Percentiles rank a stretch among this genome's conserved stretches.
Conservation (phyloP, 2,113 vertebrate genomes). For the Cryptomyrus ogoouensis region DNA sequence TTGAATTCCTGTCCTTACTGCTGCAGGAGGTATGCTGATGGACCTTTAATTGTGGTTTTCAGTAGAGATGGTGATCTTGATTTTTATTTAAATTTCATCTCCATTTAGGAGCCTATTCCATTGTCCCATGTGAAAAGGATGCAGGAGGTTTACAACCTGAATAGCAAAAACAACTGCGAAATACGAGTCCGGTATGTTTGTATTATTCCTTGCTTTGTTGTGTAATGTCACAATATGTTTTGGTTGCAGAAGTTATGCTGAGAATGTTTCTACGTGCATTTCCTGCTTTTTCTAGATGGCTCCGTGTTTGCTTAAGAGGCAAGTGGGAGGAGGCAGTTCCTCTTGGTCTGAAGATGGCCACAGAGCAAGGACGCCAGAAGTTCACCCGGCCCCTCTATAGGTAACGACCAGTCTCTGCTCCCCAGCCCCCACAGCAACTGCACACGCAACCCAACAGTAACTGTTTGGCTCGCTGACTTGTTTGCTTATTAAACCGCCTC, state of each 20-base stretch:
- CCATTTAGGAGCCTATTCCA: constrained; percentile 71
- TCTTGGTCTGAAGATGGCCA: constrained; percentile 86
- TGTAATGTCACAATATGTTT: not conserved
- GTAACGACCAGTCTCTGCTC: constrained; percentile 47
- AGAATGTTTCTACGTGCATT: not conserved
- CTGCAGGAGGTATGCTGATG: constrained; percentile 69
- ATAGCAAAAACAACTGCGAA: constrained; percentile 76
- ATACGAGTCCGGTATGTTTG: constrained; percentile 80
- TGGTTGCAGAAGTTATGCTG: not conserved
- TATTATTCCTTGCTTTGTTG: constrained; percentile 36
- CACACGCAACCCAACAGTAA: not conserved
- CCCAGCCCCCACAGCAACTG: not conserved
- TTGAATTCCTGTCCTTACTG: constrained; percentile 81
- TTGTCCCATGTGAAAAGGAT: constrained; percentile 78
- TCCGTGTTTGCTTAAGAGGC: constrained; percentile 82
- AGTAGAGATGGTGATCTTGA: not conserved
- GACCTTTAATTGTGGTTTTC: not conserved
- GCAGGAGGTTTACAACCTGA: constrained; percentile 85
- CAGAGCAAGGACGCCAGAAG: constrained; percentile 92
- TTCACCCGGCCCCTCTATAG: constrained; percentile 88
- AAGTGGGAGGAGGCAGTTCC: constrained; percentile 84
- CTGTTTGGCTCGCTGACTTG: not conserved
- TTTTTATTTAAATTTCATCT: not conserved
- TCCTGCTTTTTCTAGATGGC: constrained; percentile 66
- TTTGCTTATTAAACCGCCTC: not conserved